These are phyloP conservation scores for Falcunculus frontatus DNA, from an alignment of 2,113 vertebrate genomes.

Conservation along the genomic window DNA sequence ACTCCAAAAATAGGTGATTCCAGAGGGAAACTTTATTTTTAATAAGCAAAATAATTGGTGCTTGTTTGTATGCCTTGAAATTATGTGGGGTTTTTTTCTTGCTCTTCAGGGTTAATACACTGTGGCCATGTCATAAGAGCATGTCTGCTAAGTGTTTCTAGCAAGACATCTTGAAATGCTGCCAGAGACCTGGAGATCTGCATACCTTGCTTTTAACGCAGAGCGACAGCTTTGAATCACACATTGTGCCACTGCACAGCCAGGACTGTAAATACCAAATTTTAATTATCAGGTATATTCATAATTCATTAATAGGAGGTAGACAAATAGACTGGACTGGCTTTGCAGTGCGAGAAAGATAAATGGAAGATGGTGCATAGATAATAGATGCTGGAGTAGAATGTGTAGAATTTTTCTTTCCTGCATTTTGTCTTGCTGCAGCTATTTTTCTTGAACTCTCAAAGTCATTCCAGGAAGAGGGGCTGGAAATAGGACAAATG, in stretches of 20 bases:
- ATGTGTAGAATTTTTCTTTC: not conserved
- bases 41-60: not conserved
- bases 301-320: constrained; percentile 22
- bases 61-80: not conserved
- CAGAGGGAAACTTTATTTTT: not conserved
- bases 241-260: not conserved
- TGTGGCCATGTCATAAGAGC: not conserved
- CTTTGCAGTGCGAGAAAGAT: not conserved
- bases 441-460: not conserved
- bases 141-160: not conserved
- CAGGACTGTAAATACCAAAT: not conserved
- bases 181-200: not conserved
- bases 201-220: not conserved
- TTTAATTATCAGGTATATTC: constrained; percentile 48
- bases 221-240: not conserved
- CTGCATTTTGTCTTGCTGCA: constrained; percentile 42
- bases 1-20: not conserved
- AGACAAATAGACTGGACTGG: not conserved
- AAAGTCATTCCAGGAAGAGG: not conserved
- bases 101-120: not conserved
- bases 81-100: not conserved
- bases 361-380: not conserved
- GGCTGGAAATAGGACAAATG: not conserved
- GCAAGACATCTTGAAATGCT: constrained; percentile 23
- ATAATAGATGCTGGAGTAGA: not conserved